Evolutionary conservation across 2,888 invertebrate genomes (phyloP).

Genomic region (Allacma fusca): DNA sequence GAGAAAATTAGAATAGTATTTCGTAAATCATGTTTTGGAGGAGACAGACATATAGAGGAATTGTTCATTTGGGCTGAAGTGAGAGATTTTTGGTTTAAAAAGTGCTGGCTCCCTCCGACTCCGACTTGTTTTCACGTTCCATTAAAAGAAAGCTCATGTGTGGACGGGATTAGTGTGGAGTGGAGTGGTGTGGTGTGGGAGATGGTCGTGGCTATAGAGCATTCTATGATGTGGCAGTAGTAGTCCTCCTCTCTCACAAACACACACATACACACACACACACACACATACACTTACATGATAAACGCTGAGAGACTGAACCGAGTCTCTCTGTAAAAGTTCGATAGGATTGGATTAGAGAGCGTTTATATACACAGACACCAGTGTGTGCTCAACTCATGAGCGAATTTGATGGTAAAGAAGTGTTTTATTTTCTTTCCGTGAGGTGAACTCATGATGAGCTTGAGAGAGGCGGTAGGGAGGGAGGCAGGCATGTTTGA

Average conservation of each 20-base stretch:
- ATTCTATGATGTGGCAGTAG: no score
- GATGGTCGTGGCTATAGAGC: no score
- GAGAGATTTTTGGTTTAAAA: neutral
- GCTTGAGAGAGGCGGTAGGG: constrained; percentile 20
- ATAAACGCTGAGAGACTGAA: neutral
- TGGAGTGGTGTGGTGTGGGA: no score
- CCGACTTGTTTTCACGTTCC: constrained; percentile 1
- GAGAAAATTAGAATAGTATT: no score
- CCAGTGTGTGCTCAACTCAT: constrained; percentile 21
- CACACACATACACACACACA: neutral
- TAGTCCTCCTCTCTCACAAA: no score
- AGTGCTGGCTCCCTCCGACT: neutral
- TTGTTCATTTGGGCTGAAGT: neutral
- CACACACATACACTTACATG: neutral
- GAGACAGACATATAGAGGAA: neutral
- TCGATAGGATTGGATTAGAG: constrained; percentile 28
- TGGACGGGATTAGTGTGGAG: neutral
- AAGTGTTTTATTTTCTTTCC: constrained; percentile 37
- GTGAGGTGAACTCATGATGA: constrained; percentile 39
- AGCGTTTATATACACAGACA: constrained; percentile 14
- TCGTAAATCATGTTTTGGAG: no score
- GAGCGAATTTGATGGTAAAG: constrained; percentile 21
- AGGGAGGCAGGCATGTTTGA: neutral
- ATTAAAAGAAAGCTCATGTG: constrained; percentile 4
- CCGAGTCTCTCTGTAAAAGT: constrained; percentile 19